Conservation (phyloP, 2,113 vertebrate genomes). For the Oxyruncus cristatus region DNA sequence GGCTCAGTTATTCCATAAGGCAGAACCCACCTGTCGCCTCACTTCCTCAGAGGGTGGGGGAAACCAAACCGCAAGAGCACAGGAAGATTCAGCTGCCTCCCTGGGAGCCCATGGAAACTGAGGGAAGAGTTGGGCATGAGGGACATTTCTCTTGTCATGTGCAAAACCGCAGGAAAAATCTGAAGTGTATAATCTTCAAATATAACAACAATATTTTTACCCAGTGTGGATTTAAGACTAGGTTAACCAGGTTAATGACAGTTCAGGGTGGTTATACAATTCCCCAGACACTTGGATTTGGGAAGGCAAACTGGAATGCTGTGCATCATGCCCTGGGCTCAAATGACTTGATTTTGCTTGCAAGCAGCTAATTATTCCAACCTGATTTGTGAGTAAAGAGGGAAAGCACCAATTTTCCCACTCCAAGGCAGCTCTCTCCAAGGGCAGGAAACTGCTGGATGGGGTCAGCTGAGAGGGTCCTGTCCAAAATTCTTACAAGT, state of each 20-base stretch:
- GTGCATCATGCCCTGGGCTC: not conserved
- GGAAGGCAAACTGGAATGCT: not conserved
- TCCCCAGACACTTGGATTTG: not conserved
- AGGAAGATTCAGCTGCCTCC: not conserved
- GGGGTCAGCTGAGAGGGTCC: not conserved
- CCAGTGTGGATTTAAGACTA: not conserved
- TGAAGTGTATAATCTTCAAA: not conserved
- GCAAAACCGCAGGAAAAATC: not conserved
- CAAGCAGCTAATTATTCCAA: not conserved
- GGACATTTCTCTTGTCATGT: not conserved
- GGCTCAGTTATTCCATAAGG: not conserved
- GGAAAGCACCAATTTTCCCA: not conserved
- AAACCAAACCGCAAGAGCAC: not conserved
- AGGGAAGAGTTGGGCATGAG: not conserved
- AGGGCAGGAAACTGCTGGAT: not conserved
- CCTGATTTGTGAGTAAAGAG: not conserved
- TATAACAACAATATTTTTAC: not conserved
- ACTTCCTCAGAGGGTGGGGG: accelerated
- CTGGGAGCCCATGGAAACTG: not conserved
- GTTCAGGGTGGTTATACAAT: not conserved
- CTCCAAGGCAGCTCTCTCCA: not conserved
- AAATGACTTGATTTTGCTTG: accelerated
- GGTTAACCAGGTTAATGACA: not conserved
- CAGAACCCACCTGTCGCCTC: not conserved
- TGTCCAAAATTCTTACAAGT: not conserved